Base-by-base conservation (phyloP, 2,113 vertebrate species). In the Promerops cafer region DNA sequence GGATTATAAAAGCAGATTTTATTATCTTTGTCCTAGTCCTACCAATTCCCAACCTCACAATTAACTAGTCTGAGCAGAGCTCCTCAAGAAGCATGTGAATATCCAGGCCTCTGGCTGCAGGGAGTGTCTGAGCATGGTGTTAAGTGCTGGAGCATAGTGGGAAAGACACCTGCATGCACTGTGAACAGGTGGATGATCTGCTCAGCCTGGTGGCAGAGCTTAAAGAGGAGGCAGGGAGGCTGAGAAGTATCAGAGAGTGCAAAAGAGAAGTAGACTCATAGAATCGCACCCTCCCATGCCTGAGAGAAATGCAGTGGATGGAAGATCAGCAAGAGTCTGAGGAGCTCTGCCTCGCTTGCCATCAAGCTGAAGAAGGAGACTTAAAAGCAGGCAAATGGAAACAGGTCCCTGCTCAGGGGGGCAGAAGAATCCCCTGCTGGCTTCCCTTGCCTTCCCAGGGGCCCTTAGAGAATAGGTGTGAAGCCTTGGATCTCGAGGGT, bases 81-180 rank as follows among this genome's bases (percentile, higher is more conserved):
- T 81, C 44, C 22, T 64, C 0, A 1, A 65, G 59, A 37, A 57
- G 31, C 8, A 16, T 0, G 0, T 0, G 3, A 23, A 28, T 33
- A 42, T 52, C 44, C 44, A 50, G 14, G 15, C 28, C 35, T 65
- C 31, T 61, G 50, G 49, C 35, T 57, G 42, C 57, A 56, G 11
- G 21, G 57, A 71, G 30, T 21, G 30, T 56, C 50, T 71, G 49
- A 64, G 40, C 40, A 49, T 14, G 5, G 9, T 56, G 35, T 26
- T 20, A 49, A 26, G 26, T 49, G 30, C 40, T 4, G 2, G 40
- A 64, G n/a, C 13, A 64, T 3, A 56, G 66, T 26, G 30, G 40
- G 42, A 35, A 63, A 49, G 49, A 56, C 35, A 35, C 30, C 30
- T 71, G 21, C 49, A n/a, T 40, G 24, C 2, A 2, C n/a, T 54